These are phyloP conservation scores for Phalacrocorax carbo DNA, from an alignment of 2,113 vertebrate genomes.

Conservation along the genomic window DNA sequence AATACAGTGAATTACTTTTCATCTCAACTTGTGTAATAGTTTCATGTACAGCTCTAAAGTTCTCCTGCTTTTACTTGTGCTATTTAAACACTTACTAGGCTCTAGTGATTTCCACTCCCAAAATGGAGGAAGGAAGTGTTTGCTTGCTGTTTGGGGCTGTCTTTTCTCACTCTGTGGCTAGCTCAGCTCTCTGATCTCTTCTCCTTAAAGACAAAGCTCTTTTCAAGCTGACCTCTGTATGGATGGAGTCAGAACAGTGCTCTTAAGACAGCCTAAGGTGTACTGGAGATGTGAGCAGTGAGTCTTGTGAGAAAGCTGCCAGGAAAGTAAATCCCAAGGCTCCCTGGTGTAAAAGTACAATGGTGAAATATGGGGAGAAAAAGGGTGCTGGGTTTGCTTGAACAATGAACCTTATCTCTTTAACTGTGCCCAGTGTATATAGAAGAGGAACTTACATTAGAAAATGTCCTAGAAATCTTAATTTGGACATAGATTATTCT, in stretches of 20 bases:
- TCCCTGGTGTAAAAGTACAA: not conserved
- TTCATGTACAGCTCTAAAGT: not conserved
- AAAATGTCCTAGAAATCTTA: not conserved
- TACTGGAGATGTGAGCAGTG: not conserved
- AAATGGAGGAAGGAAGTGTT: slow-evolving; percentile 28
- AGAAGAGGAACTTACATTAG: not conserved
- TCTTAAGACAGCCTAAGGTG: not conserved
- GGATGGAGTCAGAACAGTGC: not conserved
- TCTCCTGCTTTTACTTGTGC: not conserved
- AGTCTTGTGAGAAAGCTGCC: not conserved
- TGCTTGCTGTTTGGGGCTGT: not conserved
- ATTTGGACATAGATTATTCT: not conserved
- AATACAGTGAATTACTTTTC: not conserved
- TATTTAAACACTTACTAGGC: not conserved
- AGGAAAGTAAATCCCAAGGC: not conserved
- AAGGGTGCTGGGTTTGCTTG: not conserved
- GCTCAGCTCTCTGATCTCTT: not conserved
- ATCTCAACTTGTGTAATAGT: not conserved
- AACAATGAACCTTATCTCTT: not conserved
- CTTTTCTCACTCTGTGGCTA: not conserved
- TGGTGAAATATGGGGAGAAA: not conserved
- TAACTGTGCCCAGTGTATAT: not conserved
- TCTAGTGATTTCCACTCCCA: not conserved
- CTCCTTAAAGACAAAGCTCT: not conserved
- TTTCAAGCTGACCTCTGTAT: not conserved